Base-by-base conservation (phyloP, 2,888 invertebrate species). In the Danaus chrysippus region DNA sequence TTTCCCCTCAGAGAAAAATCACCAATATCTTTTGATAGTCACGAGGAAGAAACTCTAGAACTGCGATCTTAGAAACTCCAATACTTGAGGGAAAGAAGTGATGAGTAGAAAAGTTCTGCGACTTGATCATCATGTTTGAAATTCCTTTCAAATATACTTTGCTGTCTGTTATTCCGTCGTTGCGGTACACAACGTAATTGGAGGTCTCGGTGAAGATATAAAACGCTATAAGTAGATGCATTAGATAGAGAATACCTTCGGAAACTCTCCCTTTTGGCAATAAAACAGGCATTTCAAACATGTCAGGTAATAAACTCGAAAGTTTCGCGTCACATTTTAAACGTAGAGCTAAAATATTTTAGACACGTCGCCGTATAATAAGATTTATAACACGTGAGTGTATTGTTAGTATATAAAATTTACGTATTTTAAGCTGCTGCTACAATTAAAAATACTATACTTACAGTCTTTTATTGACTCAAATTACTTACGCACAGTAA, bases 231-330 rank as follows among this genome's bases (percentile, higher is more conserved):
- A 49, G 17, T 49, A 49, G 17, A 65, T 68, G 53, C 59, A 66
- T 68, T 66, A 69, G 68, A 67, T 68, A 66, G 68, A 72, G 76
- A 79, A 80, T 73, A 75, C 76, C 74, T 68, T 65, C 66, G 64
- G 65, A 71, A 70, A 68, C 76, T 62, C 71, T 68, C 71, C 70
- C 71, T 69, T 67, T 71, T 71, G 74, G 76, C 77, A 83, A 84
- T 86, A 86, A 84, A 86, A 84, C 80, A 73, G 87, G 86, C 85
- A 88, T 88, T 87, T 85, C 87, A 84, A 86, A 87, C 84, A 86
- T 86, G 88, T 86, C 87, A 81, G 85, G 87, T 86, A 87, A 87
- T 88, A 87, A 87, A 87, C 84, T 86, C 81, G 77, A 83, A 83
- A 85, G 84, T 84, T 83, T 78, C 77, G 76, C 79, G 75, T 76